Evolutionary conservation across 2,113 vertebrate genomes (phyloP).

Genomic region (Grammomys surdaster): DNA sequence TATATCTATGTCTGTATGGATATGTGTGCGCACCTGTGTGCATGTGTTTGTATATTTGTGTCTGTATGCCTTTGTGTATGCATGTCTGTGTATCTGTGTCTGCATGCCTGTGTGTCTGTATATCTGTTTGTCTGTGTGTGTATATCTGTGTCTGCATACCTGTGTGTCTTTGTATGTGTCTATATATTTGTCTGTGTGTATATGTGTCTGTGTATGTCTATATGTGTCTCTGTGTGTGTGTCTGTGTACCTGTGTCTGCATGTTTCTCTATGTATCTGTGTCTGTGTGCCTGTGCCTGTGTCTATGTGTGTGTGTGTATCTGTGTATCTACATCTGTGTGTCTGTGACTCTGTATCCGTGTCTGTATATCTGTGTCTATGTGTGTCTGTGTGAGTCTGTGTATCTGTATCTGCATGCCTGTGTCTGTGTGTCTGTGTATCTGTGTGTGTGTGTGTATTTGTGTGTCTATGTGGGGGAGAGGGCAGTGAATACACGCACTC

Average conservation of each 20-base stretch:
- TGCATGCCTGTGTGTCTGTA: background rate
- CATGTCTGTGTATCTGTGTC: background rate
- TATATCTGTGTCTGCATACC: too few relatives aligned
- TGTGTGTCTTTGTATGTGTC: too few relatives aligned
- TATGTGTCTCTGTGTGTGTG: too few relatives aligned
- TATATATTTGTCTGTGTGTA: too few relatives aligned
- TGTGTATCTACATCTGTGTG: background rate
- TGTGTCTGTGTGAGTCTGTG: too few relatives aligned
- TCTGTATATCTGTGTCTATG: too few relatives aligned
- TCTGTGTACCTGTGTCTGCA: too few relatives aligned
- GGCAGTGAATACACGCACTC: background rate
- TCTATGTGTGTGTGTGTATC: background rate
- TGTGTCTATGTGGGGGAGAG: background rate
- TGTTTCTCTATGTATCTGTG: background rate
- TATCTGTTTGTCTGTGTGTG: background rate
- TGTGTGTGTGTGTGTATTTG: accelerated
- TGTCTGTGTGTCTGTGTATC: background rate
- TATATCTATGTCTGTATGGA: background rate
- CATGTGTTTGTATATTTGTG: background rate
- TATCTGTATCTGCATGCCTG: background rate
- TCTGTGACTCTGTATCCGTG: too few relatives aligned
- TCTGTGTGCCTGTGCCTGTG: background rate
- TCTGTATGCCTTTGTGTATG: background rate
- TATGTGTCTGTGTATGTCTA: too few relatives aligned
- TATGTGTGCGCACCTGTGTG: background rate